Evolutionary conservation across 2,113 vertebrate species (phyloP), one percentile per base, ranked within the genome.

Genomic region (Oophaga pumilio): DNA sequence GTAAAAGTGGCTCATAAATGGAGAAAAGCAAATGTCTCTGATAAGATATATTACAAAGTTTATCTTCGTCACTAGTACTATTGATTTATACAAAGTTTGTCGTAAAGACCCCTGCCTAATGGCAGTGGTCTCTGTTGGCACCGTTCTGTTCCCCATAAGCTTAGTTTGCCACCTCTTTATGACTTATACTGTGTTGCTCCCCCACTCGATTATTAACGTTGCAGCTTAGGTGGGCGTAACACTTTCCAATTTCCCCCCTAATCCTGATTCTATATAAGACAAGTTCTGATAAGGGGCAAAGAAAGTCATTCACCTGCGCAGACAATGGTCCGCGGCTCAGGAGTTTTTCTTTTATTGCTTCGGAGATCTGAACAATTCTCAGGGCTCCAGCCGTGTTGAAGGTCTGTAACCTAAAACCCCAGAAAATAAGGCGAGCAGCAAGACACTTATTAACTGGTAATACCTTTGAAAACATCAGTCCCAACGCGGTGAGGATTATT

Each of bases 401-500:
- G 84, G 57, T 66, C 59, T 66, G 53, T 50, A 64, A 85, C 57
- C 60, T 18, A 77, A 77, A 77, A n/a, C 73, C 28, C 33, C 20
- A 15, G 33, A 77, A 85, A 77, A 77, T 20, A 50, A 77, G 22
- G 57, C 18, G 52, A 77, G 49, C 84, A 85, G 73, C 57, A 18
- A 78, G 71, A 77, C 43, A 59, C 49, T 62, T 62, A 85, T 74
- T 85, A 85, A 74, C 69, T 59, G 33, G 69, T 76, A 59, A 76
- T 57, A 43, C 11, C 84, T 64, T 77, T 85, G 28, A 77, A 85
- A 52, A 62, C 84, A 77, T 66, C 33, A 64, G 83, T 53, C 18
- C 20, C 64, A 52, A 52, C 52, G 74, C 22, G 20, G 49, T 76
- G 57, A 4, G 84, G 57, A 85, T 85, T 85, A 78, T 76, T 66